These are phyloP conservation scores for Ormyrus pomaceus DNA, from an alignment of 2,888 invertebrate species.

Conservation along the genomic window DNA sequence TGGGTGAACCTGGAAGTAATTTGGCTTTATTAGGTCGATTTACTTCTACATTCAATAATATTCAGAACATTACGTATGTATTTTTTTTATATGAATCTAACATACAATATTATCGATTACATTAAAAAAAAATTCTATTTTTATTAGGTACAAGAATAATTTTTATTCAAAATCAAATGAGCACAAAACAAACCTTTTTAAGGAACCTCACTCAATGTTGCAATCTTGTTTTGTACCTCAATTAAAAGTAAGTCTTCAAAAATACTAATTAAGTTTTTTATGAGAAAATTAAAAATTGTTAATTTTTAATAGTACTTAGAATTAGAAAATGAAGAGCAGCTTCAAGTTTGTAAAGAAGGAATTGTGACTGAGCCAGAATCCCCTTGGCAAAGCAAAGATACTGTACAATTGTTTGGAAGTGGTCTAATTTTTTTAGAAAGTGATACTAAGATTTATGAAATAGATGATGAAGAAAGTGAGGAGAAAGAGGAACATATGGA, in stretches of 20 bases:
- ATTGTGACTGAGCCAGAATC: conserved; percentile 61
- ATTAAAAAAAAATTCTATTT: not conserved
- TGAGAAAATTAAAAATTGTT: conserved; percentile 15
- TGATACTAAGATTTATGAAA: conserved; percentile 43
- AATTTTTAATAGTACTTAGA: conserved; percentile 35
- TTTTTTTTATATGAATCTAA: not conserved
- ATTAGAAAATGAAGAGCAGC: conserved; percentile 23
- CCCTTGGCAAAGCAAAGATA: conserved; percentile 54
- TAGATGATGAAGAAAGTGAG: conserved; percentile 28
- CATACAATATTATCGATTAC: not conserved
- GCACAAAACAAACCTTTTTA: conserved; percentile 26
- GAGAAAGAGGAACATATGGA: conserved; percentile 40
- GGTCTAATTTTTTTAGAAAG: not conserved
- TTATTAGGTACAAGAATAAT: not conserved
- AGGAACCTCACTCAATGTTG: conserved; percentile 50
- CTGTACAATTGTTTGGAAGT: conserved; percentile 33
- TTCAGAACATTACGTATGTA: conserved; percentile 16
- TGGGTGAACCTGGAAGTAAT: conserved; percentile 58
- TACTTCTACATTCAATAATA: conserved; percentile 36
- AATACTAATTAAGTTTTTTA: conserved; percentile 1
- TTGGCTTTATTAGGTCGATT: conserved; percentile 60
- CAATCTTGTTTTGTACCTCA: conserved; percentile 59
- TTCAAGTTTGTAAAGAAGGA: conserved; percentile 54
- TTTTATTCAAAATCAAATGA: conserved; percentile 8
- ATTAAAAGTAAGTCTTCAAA: conserved; percentile 57